Conservation (phyloP, 2,888 invertebrate genomes). For the Tiliacea citrago region DNA sequence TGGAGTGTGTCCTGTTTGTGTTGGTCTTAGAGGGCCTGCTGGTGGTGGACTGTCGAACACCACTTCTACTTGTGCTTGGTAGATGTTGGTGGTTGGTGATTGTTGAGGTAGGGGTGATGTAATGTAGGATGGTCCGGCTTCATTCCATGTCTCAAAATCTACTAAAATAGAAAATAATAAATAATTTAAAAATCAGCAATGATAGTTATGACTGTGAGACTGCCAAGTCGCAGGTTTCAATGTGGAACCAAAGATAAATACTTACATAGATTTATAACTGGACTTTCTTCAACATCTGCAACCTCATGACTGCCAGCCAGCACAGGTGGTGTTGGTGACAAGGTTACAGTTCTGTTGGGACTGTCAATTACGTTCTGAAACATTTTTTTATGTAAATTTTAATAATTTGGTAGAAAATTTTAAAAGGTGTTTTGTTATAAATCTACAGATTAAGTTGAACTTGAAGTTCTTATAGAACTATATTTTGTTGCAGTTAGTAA, state of each 20-base stretch:
- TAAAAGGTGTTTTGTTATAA: not conserved
- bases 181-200: not conserved
- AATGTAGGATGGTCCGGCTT: not conserved
- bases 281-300: not conserved
- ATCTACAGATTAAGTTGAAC: no score
- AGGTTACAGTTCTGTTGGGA: not conserved
- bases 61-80: not conserved
- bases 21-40: not conserved
- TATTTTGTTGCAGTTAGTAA: not conserved
- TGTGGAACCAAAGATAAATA: not conserved
- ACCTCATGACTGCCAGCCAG: not conserved
- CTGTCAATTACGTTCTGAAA: no score
- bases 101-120: not conserved
- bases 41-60: not conserved
- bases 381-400: not conserved
- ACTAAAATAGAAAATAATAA: not conserved
- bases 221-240: not conserved
- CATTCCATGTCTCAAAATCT: not conserved
- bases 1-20: not conserved
- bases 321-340: not conserved
- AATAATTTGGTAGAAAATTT: not conserved
- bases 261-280: not conserved
- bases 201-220: no score
- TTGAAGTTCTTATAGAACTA: not conserved
- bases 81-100: no score